phyloP scores from a whole-genome alignment of 1,140 invertebrate species.

The Belonocnema kinseyi region DNA sequence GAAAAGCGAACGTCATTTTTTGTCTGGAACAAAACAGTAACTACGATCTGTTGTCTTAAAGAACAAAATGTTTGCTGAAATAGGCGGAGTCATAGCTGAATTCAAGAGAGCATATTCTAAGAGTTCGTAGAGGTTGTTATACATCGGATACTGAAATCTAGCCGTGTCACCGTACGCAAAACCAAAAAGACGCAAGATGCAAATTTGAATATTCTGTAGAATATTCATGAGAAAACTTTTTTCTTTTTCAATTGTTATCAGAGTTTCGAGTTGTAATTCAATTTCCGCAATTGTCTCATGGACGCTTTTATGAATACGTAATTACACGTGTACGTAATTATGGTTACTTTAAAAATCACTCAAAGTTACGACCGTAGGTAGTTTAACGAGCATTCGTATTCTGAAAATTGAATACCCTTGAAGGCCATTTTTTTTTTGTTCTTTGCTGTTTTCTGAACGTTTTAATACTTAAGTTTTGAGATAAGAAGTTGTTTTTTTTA shows the following conservation, averaged over 20 bases:
- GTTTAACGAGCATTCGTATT: slow-evolving; percentile 12
- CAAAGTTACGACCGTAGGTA: neutral
- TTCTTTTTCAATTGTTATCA: neutral
- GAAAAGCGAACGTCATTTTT: too few relatives aligned
- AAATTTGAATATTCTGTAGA: too few relatives aligned
- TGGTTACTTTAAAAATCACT: slow-evolving; percentile 1
- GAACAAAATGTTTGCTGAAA: neutral
- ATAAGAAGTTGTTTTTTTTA: slow-evolving; percentile 8
- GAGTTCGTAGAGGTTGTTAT: neutral
- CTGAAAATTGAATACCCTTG: neutral
- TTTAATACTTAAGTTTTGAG: slow-evolving; percentile 9
- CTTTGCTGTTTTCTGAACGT: neutral
- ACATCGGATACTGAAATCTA: slow-evolving; percentile 18
- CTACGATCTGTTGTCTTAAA: neutral
- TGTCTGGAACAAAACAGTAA: too few relatives aligned
- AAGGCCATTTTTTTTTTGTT: neutral
- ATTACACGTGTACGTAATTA: neutral
- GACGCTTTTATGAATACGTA: slow-evolving; percentile 1
- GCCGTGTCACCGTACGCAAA: neutral
- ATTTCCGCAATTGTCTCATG: slow-evolving; percentile 8
- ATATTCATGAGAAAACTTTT: neutral
- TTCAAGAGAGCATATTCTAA: neutral
- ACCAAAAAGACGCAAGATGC: too few relatives aligned
- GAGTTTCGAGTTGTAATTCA: neutral
- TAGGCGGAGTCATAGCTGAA: neutral